phyloP scores from a whole-genome alignment of 2,888 invertebrate genomes.

The Tenodera sinensis region DNA sequence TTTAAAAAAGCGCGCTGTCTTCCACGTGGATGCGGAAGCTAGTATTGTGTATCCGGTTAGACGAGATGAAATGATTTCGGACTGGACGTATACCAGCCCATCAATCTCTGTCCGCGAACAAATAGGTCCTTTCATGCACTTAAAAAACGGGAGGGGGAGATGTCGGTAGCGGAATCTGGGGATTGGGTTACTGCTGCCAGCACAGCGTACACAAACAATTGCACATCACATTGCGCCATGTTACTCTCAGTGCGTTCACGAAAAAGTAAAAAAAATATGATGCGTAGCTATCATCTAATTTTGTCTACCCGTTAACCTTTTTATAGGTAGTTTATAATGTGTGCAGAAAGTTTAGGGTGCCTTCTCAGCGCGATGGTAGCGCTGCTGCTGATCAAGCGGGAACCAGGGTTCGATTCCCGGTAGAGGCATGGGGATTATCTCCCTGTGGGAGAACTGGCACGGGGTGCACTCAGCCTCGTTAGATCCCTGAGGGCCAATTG shows the following conservation, averaged over 20 bases:
- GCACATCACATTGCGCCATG: neutral
- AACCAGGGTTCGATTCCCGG: no score
- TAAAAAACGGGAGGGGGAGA: neutral
- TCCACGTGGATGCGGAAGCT: neutral
- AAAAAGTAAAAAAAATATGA: neutral
- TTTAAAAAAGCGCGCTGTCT: neutral
- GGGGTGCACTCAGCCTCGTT: no score
- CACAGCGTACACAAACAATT: neutral
- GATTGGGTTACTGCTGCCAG: neutral
- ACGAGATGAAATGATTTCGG: neutral
- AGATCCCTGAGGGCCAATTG: no score
- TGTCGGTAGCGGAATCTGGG: conserved; percentile 3
- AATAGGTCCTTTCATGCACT: conserved; percentile 8
- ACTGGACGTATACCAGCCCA: neutral
- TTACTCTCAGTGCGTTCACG: neutral
- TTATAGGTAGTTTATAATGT: no score
- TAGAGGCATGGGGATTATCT: no score
- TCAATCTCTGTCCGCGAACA: conserved; percentile 17
- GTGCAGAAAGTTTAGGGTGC: no score
- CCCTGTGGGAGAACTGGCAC: no score
- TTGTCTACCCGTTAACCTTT: no score
- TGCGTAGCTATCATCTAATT: no score
- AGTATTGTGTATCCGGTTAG: neutral
- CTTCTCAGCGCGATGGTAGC: no score
- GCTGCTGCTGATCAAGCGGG: no score